Conservation (phyloP, 2,888 invertebrate genomes). For the Nymphalis polychloros region DNA sequence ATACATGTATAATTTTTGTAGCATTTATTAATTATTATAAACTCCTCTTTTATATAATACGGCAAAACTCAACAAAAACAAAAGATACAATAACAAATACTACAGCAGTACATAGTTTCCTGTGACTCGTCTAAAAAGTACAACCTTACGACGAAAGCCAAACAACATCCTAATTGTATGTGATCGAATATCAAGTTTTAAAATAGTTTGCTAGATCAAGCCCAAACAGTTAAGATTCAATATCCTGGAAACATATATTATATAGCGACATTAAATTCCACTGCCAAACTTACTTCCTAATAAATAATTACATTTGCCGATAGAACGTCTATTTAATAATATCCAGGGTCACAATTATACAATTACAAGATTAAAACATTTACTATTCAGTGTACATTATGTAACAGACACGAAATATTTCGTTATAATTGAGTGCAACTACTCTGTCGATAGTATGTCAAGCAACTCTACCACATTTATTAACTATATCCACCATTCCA, state of each 20-base stretch:
- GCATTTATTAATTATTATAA: conserved; percentile 74
- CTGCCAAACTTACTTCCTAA: conserved; percentile 38
- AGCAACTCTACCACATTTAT: conserved; percentile 73
- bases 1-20: conserved; percentile 75
- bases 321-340: conserved; percentile 39
- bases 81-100: conserved; percentile 72
- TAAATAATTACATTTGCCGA: conserved; percentile 38
- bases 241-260: conserved; percentile 37
- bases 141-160: conserved; percentile 80
- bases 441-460: conserved; percentile 64
- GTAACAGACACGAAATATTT: conserved; percentile 65
- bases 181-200: conserved; percentile 52
- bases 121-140: conserved; percentile 73
- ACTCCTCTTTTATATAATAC: conserved; percentile 73
- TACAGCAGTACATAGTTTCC: conserved; percentile 64
- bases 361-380: conserved; percentile 73
- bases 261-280: conserved; percentile 36
- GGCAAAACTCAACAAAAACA: conserved; percentile 80
- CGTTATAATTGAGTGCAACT: conserved; percentile 67
- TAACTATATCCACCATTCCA: conserved; percentile 64
- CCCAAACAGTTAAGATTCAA: conserved; percentile 33
- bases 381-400: conserved; percentile 66
- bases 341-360: conserved; percentile 66
- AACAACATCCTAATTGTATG: conserved; percentile 51
- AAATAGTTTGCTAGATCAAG: conserved; percentile 39